Percentiles rank a stretch among this genome's conserved stretches.
Evolutionary conservation across 1,140 invertebrate species (phyloP).

Genomic region (Diorhabda sublineata): DNA sequence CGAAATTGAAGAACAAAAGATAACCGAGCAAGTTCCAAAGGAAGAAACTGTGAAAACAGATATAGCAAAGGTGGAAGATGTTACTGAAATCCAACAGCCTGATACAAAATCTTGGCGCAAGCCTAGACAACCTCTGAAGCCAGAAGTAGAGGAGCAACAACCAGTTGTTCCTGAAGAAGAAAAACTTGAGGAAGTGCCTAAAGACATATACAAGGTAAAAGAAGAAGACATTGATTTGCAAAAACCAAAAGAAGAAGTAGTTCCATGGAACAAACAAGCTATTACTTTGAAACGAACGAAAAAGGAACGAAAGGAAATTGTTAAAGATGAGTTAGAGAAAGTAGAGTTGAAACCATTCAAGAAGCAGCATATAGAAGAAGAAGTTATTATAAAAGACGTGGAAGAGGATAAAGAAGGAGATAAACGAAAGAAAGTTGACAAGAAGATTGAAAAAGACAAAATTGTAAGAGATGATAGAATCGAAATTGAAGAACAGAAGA

Average conservation of each 20-base stretch:
- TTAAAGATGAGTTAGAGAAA: constrained; percentile 46
- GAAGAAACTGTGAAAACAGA: constrained; percentile 39
- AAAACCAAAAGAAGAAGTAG: constrained; percentile 32
- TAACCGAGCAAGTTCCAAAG: constrained; percentile 26
- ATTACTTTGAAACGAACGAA: constrained; percentile 44
- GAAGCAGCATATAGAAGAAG: not conserved
- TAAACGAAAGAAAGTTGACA: not conserved
- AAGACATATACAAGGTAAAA: constrained; percentile 42
- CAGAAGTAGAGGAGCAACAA: constrained; percentile 13
- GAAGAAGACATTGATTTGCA: constrained; percentile 46
- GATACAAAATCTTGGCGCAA: constrained; percentile 28
- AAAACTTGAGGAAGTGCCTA: not conserved
- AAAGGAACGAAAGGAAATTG: constrained; percentile 40
- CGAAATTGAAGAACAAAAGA: constrained; percentile 9
- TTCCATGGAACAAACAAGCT: constrained; percentile 48
- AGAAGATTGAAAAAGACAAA: not conserved
- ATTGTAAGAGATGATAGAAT: not conserved
- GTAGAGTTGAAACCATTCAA: constrained; percentile 39
- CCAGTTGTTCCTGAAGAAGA: constrained; percentile 17
- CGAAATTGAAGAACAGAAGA: not conserved
- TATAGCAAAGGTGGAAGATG: constrained; percentile 55
- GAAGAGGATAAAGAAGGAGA: not conserved
- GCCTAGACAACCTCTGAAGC: constrained; percentile 22
- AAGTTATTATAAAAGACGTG: not conserved
- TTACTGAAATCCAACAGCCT: constrained; percentile 17